Percentiles rank a stretch among this genome's conserved stretches.
Evolutionary conservation across 2,888 invertebrate species (phyloP).

Genomic region (Pseudeuparius sepicola): DNA sequence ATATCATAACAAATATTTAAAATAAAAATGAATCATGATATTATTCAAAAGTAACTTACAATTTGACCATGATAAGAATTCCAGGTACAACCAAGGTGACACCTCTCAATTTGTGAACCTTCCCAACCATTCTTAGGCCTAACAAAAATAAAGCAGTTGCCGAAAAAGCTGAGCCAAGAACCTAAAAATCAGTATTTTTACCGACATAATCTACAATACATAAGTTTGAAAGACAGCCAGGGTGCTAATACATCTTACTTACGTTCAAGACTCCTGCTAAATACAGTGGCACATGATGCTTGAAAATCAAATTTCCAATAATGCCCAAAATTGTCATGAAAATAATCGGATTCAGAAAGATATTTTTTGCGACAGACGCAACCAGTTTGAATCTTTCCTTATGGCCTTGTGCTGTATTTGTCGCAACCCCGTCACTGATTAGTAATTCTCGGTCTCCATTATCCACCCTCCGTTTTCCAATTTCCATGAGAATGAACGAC

Average conservation of each 20-base stretch:
- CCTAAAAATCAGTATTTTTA: conserved; percentile 37
- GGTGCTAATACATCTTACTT: conserved; percentile 28
- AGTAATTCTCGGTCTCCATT: conserved; percentile 23
- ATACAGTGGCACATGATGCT: conserved; percentile 65
- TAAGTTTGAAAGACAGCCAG: neutral
- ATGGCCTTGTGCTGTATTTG: conserved; percentile 24
- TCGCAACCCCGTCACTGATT: conserved; percentile 27
- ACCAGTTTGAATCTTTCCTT: conserved; percentile 34
- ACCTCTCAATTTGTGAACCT: conserved; percentile 68
- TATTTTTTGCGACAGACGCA: conserved; percentile 34
- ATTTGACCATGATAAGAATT: conserved; percentile 80
- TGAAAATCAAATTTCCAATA: conserved; percentile 70
- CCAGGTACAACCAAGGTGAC: conserved; percentile 73
- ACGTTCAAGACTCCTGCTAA: conserved; percentile 68
- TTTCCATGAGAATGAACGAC: conserved; percentile 82
- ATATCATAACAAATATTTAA: no score
- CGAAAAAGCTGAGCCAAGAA: conserved; percentile 80
- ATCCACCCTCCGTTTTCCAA: conserved; percentile 43
- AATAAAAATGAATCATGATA: no score
- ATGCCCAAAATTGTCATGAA: conserved; percentile 91
- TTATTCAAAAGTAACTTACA: no score
- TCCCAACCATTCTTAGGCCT: conserved; percentile 88
- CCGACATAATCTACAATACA: neutral
- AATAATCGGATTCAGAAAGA: conserved; percentile 70
- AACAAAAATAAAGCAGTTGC: conserved; percentile 84